phyloP scores from a whole-genome alignment of 2,888 invertebrate genomes.

The Pterostichus niger region DNA sequence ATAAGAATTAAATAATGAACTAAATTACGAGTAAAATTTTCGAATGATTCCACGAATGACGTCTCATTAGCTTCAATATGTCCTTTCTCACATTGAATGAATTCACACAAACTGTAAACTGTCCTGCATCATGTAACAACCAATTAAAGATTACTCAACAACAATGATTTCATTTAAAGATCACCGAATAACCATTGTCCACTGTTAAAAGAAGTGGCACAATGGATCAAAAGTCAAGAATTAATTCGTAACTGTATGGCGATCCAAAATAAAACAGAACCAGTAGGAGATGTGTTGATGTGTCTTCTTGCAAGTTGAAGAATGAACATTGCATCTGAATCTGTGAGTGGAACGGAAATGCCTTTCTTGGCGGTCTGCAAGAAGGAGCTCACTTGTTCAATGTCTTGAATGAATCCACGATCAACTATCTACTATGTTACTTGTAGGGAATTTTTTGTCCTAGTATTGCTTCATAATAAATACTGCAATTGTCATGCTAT shows the following conservation, averaged over 20 bases:
- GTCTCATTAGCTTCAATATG: neutral
- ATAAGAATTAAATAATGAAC: no score
- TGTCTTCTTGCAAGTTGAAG: neutral
- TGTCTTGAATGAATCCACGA: neutral
- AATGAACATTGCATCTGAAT: neutral
- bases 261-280: neutral
- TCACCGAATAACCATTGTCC: neutral
- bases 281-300: neutral
- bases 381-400: neutral
- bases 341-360: slow-evolving; percentile 52
- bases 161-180: slow-evolving; percentile 7
- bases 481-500: slow-evolving; percentile 13
- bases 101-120: slow-evolving; percentile 15
- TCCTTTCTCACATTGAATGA: neutral
- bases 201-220: slow-evolving; percentile 14
- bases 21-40: no score
- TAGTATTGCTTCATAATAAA: neutral
- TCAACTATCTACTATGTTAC: neutral
- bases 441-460: slow-evolving; percentile 20
- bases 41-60: neutral
- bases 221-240: neutral
- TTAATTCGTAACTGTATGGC: neutral
- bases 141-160: neutral
- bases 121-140: slow-evolving; percentile 4
- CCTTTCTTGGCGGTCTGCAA: slow-evolving; percentile 27